Conservation (phyloP, 1,140 invertebrate genomes). For the Heliconius eleuchia region DNA sequence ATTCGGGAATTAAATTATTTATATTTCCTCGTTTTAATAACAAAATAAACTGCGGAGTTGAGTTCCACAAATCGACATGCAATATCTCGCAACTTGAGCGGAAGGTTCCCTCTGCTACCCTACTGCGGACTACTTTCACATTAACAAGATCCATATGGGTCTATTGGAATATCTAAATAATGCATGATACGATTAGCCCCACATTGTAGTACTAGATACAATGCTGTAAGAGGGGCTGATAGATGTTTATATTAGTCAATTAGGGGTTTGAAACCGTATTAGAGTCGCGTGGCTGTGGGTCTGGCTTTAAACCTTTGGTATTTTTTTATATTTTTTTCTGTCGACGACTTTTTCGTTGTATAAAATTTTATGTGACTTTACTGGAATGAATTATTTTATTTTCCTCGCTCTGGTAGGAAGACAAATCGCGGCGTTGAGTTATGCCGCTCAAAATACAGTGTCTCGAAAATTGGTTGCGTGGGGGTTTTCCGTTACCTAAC, state of each 20-base stretch:
- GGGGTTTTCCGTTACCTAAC: too few relatives aligned
- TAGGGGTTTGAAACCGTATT: slow-evolving; percentile 9
- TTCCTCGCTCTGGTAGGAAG: too few relatives aligned
- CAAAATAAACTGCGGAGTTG: too few relatives aligned
- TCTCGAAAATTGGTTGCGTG: too few relatives aligned
- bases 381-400: too few relatives aligned
- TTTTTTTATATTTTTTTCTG: not conserved
- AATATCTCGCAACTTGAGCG: not conserved
- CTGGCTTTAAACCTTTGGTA: not conserved
- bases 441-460: too few relatives aligned
- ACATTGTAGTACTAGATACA: not conserved
- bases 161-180: slow-evolving; percentile 2
- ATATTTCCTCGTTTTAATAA: not conserved
- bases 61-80: not conserved
- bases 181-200: slow-evolving; percentile 2
- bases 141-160: not conserved
- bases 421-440: too few relatives aligned
- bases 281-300: not conserved
- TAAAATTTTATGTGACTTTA: too few relatives aligned
- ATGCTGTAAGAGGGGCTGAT: not conserved
- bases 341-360: too few relatives aligned
- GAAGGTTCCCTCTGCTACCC: not conserved
- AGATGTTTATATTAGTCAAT: slow-evolving; percentile 17
- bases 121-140: not conserved
- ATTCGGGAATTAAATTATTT: not conserved